These are phyloP conservation scores for Chloropsis hardwickii DNA, from an alignment of 2,113 vertebrate genomes.

Conservation along the genomic window DNA sequence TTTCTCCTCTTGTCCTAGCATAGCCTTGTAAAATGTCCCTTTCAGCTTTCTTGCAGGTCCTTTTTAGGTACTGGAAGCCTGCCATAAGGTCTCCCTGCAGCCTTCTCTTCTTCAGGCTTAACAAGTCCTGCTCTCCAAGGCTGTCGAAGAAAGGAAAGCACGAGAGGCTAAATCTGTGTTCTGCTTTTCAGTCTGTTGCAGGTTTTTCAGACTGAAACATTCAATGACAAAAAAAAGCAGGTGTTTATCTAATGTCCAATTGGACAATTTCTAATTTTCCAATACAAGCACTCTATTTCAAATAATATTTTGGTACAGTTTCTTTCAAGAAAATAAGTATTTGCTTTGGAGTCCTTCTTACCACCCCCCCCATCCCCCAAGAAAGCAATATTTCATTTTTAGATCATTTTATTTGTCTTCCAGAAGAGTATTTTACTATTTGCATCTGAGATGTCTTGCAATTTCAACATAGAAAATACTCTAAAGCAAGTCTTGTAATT, in stretches of 20 bases:
- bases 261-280: too few relatives aligned
- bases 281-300: not conserved
- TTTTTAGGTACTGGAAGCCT: not conserved
- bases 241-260: not conserved
- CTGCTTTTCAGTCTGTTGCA: not conserved
- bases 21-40: not conserved
- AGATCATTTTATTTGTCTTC: not conserved
- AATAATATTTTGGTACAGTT: not conserved
- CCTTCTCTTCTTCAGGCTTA: not conserved
- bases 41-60: not conserved
- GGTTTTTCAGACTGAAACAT: not conserved
- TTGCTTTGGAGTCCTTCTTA: not conserved
- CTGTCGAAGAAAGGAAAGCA: not conserved
- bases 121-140: not conserved
- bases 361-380: too few relatives aligned
- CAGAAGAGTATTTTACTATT: not conserved
- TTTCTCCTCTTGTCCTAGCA: not conserved
- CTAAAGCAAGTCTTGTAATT: not conserved
- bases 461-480: not conserved
- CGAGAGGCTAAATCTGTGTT: not conserved
- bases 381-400: not conserved
- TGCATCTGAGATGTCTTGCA: not conserved
- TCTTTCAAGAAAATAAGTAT: not conserved
- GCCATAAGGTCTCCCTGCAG: not conserved
- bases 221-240: not conserved